Base-by-base conservation (phyloP, 2,797 vertebrate species). In the Knipowitschia caucasica region DNA sequence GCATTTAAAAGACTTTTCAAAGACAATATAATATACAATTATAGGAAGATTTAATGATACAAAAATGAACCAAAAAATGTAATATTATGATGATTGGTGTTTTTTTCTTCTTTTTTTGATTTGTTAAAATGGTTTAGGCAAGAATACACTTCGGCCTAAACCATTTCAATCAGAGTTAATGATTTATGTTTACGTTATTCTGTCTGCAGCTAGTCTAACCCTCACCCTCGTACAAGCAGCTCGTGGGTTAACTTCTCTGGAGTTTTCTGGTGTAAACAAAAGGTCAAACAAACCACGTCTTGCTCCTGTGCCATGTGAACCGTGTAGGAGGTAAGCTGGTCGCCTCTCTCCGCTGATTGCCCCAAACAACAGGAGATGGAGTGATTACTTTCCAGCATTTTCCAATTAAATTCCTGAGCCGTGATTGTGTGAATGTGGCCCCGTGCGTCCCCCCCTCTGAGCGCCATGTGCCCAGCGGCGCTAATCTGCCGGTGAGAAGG, bases 401-500 rank as follows among this genome's bases (percentile, higher is more conserved):
- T 43, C 54, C 7, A 7, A 51, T 59, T 59, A 59, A 52, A 58
- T 26, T 18, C 20, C 33, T 0, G 42, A 18, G 65, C 3, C 5
- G 45, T 30, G 45, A 47, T 15, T 31, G 45, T 10, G n/a, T 1
- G 27, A 30, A 10, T 11, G 44, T 11, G 45, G 45, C 27, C 27
- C 5, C 29, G 21, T 58, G 60, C 56, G 54, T 50, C n/a, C 47
- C 50, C 10, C 18, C 47, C 43, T 36, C 7, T 25, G 11, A 10
- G 46, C 20, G 20, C 38, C 20, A 36, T 15, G 39, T 10, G 54
- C 14, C 26, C 24, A 21, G 30, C 35, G 50, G 30, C 18, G 20
- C 47, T 69, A 68, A 72, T 67, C 58, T 68, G 63, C 46, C 25
- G 67, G 52, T 54, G 57, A 54, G 65, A 57, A 62, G 33, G 31